Percentiles rank a stretch among this genome's conserved stretches.
These are phyloP conservation scores for Lindbergichthys nudifrons DNA, from an alignment of 2,797 vertebrate species.

Conservation along the genomic window DNA sequence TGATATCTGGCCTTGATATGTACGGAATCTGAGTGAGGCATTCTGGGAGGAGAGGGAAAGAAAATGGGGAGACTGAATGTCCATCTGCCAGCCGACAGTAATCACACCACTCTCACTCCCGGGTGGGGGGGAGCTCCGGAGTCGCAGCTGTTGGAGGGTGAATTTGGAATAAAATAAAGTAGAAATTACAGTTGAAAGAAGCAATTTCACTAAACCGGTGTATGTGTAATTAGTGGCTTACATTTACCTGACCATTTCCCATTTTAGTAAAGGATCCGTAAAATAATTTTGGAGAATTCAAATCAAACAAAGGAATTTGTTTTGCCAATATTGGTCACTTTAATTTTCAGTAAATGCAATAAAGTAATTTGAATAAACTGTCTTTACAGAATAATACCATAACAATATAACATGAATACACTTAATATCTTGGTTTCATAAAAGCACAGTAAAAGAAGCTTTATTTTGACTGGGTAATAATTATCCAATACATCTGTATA, in stretches of 20 bases:
- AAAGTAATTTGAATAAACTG: slow-evolving; percentile 1
- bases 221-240: background rate
- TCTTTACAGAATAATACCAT: slow-evolving; percentile 37
- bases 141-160: slow-evolving; percentile 55
- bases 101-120: slow-evolving; percentile 50
- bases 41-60: background rate
- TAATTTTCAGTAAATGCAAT: slow-evolving; percentile 45
- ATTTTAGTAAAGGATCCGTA: background rate
- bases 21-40: slow-evolving; percentile 38
- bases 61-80: slow-evolving; percentile 20
- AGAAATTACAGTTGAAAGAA: slow-evolving; percentile 16
- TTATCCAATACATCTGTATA: background rate
- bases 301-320: background rate
- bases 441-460: slow-evolving; percentile 4
- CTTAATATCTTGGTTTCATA: slow-evolving; percentile 19
- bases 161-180: slow-evolving; percentile 23
- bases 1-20: slow-evolving; percentile 61
- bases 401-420: slow-evolving; percentile 30
- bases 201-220: slow-evolving; percentile 2
- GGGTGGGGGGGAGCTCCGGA: slow-evolving; percentile 33
- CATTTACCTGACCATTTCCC: background rate
- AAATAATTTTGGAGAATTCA: background rate
- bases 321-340: slow-evolving; percentile 22
- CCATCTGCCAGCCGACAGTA: slow-evolving; percentile 61
- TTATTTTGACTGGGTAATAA: slow-evolving; percentile 21